Evolutionary conservation across 64 coral and sea anemone species (phyloP).

Genomic region (Actinia equina): DNA sequence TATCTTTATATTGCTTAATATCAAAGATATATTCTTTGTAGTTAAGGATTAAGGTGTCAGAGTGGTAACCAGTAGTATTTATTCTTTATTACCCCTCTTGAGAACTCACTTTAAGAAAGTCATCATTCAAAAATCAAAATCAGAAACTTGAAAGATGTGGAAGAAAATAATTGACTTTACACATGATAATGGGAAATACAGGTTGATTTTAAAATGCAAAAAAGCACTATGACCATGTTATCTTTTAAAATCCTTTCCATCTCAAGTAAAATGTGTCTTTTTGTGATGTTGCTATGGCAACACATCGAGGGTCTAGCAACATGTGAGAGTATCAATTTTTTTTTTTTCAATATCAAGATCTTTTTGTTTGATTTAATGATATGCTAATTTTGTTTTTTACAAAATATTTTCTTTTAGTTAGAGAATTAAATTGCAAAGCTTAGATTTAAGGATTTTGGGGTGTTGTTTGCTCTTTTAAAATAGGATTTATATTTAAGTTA

Average conservation of each 20-base stretch:
- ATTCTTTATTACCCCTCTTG: neutral
- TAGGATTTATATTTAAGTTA: neutral
- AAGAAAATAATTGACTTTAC: too few species aligned
- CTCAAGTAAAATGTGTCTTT: neutral
- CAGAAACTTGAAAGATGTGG: neutral
- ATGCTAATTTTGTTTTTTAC: constrained; percentile 6
- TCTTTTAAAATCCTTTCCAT: neutral
- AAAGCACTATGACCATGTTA: neutral
- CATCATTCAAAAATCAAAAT: neutral
- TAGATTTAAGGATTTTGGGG: neutral
- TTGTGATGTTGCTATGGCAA: neutral
- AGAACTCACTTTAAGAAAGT: neutral
- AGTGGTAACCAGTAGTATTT: neutral
- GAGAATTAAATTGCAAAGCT: neutral
- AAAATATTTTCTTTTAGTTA: neutral
- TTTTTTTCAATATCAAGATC: neutral
- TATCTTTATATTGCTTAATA: too few species aligned
- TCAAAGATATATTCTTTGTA: neutral
- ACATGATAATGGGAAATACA: too few species aligned
- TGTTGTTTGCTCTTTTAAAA: neutral
- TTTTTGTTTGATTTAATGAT: neutral
- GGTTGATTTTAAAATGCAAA: too few species aligned
- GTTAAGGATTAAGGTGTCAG: neutral
- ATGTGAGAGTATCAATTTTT: neutral
- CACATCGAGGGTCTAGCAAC: neutral